These are phyloP conservation scores for Setophaga kirtlandii DNA, from an alignment of 2,113 vertebrate species.

Conservation along the genomic window DNA sequence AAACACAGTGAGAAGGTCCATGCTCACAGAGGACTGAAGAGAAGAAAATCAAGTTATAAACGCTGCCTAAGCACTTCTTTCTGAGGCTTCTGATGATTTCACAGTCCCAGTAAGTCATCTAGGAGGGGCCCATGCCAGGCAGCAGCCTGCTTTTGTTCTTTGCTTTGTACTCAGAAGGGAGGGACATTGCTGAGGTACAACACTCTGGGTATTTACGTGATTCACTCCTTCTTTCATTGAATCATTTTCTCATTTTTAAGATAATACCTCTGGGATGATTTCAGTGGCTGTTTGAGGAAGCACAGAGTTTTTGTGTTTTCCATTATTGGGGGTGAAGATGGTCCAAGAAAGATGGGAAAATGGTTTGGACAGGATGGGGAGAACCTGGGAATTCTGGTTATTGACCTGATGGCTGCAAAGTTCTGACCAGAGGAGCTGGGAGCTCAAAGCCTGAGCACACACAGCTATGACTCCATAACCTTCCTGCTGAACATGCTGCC, in stretches of 20 bases:
- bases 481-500: neutral
- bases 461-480: neutral
- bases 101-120: slow-evolving; percentile 65
- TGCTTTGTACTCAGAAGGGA: slow-evolving; percentile 67
- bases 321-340: neutral
- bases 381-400: neutral
- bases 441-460: neutral
- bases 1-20: neutral
- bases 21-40: neutral
- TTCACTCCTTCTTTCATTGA: slow-evolving; percentile 58
- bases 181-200: slow-evolving; percentile 61
- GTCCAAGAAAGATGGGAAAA: neutral
- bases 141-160: slow-evolving; percentile 66
- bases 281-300: neutral
- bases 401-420: neutral
- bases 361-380: neutral
- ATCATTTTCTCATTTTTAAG: slow-evolving; percentile 55
- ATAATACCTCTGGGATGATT: slow-evolving; percentile 53
- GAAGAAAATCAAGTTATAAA: slow-evolving; percentile 44
- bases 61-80: slow-evolving; percentile 61
- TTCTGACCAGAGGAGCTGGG: neutral
- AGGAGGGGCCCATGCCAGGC: slow-evolving; percentile 68
- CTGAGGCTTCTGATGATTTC: slow-evolving; percentile 67
- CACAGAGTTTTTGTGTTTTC: neutral
- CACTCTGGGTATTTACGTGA: slow-evolving; percentile 45